Conservation (phyloP, 2,888 invertebrate species). For the Yponomeuta cagnagella region DNA sequence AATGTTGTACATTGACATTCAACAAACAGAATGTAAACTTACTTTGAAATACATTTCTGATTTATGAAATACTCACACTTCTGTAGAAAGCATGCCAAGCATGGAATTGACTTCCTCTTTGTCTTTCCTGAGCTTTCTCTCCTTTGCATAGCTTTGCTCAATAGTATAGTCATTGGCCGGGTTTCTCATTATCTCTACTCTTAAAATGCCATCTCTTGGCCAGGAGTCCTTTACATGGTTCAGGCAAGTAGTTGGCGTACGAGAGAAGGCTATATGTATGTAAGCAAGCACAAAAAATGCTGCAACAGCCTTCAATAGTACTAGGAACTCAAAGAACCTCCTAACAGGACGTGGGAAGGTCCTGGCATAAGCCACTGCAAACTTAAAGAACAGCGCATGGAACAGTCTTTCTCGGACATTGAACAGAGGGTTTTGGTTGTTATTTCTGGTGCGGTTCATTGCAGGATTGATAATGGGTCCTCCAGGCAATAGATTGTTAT, state of each 20-base stretch:
- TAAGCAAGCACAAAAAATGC: conserved; percentile 95
- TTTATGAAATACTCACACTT: conserved; percentile 68
- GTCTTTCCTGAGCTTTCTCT: conserved; percentile 81
- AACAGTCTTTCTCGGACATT: conserved; percentile 94
- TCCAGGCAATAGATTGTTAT: conserved; percentile 71
- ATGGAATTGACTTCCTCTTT: conserved; percentile 76
- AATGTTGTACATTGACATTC: not conserved
- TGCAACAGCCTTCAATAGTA: conserved; percentile 83
- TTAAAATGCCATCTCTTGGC: conserved; percentile 96
- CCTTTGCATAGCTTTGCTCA: conserved; percentile 89
- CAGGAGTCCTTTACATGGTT: conserved; percentile 91
- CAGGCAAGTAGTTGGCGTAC: conserved; percentile 94
- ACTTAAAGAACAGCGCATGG: conserved; percentile 95
- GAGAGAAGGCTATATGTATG: conserved; percentile 95
- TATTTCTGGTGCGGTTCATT: conserved; percentile 73
- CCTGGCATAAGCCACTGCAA: conserved; percentile 93
- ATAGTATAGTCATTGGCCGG: conserved; percentile 84
- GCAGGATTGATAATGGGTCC: conserved; percentile 71
- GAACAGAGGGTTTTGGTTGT: conserved; percentile 84
- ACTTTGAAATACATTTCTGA: too few relatives aligned
- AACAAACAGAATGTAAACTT: too few relatives aligned
- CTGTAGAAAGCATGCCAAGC: conserved; percentile 79
- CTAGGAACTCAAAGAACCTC: conserved; percentile 88
- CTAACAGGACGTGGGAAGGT: conserved; percentile 90
- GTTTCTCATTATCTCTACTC: conserved; percentile 90